A percentile compares a stretch with the other conserved stretches of the same genome.
phyloP scores from a whole-genome alignment of 2,888 invertebrate species.

The Octonoba sinensis region DNA sequence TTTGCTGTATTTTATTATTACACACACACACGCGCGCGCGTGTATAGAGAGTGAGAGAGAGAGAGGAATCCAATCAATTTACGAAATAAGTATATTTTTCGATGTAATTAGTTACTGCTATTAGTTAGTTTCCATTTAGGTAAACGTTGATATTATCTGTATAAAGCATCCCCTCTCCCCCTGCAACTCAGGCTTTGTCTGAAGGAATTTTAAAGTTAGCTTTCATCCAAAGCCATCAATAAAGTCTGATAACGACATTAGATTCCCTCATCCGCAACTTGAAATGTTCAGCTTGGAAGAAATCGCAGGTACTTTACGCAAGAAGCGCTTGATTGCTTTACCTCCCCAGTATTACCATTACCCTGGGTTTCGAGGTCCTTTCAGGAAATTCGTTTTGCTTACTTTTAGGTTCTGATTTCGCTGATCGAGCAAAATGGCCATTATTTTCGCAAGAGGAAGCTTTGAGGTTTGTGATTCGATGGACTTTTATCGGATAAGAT shows the following conservation, averaged over 20 bases:
- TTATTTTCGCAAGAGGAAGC: slow-evolving; percentile 31
- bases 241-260: slow-evolving; percentile 47
- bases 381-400: slow-evolving; percentile 37
- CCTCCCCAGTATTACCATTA: slow-evolving; percentile 45
- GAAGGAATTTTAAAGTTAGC: too few species aligned
- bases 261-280: slow-evolving; percentile 24
- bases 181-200: too few species aligned
- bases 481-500: slow-evolving; percentile 33
- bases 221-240: slow-evolving; percentile 14
- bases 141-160: too few species aligned
- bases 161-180: too few species aligned
- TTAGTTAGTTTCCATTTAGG: too few species aligned
- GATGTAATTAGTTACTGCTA: too few species aligned
- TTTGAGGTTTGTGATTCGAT: slow-evolving; percentile 18
- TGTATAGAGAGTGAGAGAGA: too few species aligned
- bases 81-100: too few species aligned
- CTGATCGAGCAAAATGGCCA: slow-evolving; percentile 41
- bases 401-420: slow-evolving; percentile 44
- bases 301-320: slow-evolving; percentile 35
- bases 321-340: slow-evolving; percentile 37
- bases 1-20: too few species aligned
- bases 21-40: too few species aligned
- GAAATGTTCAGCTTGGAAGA: slow-evolving; percentile 32
- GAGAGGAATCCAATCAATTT: too few species aligned
- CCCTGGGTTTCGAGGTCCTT: slow-evolving; percentile 16